These are phyloP conservation scores for Hypomecis punctinalis DNA, from an alignment of 2,888 invertebrate genomes.

Conservation along the genomic window DNA sequence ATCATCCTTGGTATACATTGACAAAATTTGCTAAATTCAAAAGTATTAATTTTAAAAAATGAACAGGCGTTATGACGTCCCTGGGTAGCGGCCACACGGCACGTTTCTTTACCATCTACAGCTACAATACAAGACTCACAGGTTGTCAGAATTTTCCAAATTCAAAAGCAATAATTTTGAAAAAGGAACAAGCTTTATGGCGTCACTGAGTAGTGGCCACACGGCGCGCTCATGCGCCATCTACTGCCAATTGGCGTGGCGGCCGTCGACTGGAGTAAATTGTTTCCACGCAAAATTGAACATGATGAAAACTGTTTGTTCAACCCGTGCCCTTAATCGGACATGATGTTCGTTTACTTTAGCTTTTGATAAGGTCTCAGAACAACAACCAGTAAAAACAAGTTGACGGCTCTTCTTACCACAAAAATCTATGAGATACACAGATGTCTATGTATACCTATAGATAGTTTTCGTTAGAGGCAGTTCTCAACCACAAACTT, in stretches of 20 bases:
- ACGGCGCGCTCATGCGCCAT: slow-evolving; percentile 77
- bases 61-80: too few species aligned
- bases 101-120: slow-evolving; percentile 42
- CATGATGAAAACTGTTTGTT: slow-evolving; percentile 35
- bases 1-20: too few species aligned
- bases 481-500: too few species aligned
- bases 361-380: not conserved
- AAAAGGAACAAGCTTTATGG: slow-evolving; percentile 64
- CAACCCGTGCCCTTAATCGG: slow-evolving; percentile 22
- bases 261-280: slow-evolving; percentile 66
- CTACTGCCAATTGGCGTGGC: slow-evolving; percentile 79
- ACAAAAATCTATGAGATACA: too few species aligned
- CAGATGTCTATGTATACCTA: too few species aligned
- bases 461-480: too few species aligned
- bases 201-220: slow-evolving; percentile 75
- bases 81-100: too few species aligned
- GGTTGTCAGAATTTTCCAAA: too few species aligned
- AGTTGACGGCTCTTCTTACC: too few species aligned
- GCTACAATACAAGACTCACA: slow-evolving; percentile 30
- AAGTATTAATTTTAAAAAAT: slow-evolving; percentile 46
- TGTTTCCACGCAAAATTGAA: slow-evolving; percentile 45
- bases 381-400: not conserved
- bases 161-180: slow-evolving; percentile 46
- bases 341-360: slow-evolving; percentile 17
- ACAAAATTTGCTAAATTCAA: too few species aligned